These are phyloP conservation scores for Sarcoramphus papa DNA, from an alignment of 2,797 vertebrate genomes.

Conservation along the genomic window DNA sequence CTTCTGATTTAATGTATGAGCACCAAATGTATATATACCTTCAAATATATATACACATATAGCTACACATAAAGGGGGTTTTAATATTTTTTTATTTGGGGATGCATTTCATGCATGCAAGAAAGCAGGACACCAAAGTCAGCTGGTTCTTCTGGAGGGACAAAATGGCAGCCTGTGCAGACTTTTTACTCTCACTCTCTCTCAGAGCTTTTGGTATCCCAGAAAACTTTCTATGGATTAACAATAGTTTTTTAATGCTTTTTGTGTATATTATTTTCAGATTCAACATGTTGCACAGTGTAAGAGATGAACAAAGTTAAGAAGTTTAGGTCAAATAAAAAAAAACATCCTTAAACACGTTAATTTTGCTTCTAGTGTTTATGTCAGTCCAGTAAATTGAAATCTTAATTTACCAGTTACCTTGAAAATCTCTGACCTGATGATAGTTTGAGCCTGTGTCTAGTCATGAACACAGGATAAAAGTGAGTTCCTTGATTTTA, in stretches of 20 bases:
- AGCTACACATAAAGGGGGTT: not conserved
- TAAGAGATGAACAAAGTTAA: not conserved
- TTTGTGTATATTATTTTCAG: not conserved
- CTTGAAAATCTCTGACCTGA: not conserved
- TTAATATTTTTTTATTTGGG: not conserved
- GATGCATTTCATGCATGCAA: not conserved
- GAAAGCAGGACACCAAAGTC: not conserved
- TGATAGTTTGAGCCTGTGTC: not conserved
- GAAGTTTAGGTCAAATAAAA: not conserved
- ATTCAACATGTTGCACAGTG: rapidly evolving
- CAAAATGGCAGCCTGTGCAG: not conserved
- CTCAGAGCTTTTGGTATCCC: not conserved
- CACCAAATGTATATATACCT: not conserved
- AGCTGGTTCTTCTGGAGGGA: not conserved
- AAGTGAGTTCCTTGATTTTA: not conserved
- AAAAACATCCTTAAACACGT: not conserved
- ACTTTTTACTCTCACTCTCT: not conserved
- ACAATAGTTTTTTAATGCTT: not conserved
- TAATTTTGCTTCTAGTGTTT: not conserved
- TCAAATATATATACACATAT: not conserved
- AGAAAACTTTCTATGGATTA: not conserved
- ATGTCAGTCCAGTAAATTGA: not conserved
- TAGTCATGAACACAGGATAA: not conserved
- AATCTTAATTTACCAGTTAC: not conserved
- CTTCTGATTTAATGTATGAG: not conserved